phyloP scores from a whole-genome alignment of 2,797 vertebrate species.

The Petrocephalus schoutedeni region DNA sequence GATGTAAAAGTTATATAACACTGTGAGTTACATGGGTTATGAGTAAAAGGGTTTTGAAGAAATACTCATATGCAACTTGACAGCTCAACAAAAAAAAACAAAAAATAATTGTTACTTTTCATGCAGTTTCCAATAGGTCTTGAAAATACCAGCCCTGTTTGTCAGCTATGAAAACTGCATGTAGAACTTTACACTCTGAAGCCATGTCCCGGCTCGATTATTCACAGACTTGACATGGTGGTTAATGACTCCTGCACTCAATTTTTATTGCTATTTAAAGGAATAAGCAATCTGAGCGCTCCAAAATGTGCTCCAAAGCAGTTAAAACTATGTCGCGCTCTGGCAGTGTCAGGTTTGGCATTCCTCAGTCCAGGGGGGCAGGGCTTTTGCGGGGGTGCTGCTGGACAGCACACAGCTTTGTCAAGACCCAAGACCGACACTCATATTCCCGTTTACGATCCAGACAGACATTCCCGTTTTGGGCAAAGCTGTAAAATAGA shows the following conservation, averaged over 20 bases:
- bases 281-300: neutral
- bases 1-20: neutral
- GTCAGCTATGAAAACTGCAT: neutral
- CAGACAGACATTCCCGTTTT: constrained; percentile 21
- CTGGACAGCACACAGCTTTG: constrained; percentile 10
- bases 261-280: neutral
- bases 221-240: neutral
- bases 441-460: constrained; percentile 16
- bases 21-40: neutral
- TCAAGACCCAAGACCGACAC: neutral
- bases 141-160: neutral
- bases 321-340: neutral
- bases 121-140: neutral
- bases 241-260: neutral
- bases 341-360: neutral
- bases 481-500: constrained; percentile 16
- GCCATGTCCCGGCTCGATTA: neutral
- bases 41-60: neutral
- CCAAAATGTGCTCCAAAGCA: neutral
- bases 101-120: neutral
- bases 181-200: neutral
- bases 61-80: neutral
- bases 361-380: neutral
- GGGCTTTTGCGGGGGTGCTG: neutral
- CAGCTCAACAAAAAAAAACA: neutral